Conservation (phyloP, 2,797 vertebrate species). For the Sebastiscus tertius region DNA sequence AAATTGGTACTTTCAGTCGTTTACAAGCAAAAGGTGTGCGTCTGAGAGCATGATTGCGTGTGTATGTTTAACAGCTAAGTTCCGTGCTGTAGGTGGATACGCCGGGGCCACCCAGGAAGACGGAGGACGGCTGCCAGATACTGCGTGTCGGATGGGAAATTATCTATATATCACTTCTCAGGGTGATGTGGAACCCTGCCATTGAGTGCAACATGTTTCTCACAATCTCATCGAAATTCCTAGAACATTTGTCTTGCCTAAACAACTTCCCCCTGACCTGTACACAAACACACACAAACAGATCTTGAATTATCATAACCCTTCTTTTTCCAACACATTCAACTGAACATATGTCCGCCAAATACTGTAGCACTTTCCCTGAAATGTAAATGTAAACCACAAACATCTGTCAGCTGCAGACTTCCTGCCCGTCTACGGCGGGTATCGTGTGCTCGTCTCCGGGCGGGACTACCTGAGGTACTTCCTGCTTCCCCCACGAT, state of each 20-base stretch:
- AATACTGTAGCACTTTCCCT: background rate
- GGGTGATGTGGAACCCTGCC: background rate
- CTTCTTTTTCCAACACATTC: background rate
- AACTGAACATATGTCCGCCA: background rate
- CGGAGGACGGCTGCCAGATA: background rate
- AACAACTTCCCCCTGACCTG: background rate
- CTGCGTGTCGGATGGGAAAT: background rate
- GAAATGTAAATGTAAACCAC: background rate
- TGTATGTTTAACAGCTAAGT: slow-evolving; percentile 16
- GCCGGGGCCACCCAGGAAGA: slow-evolving; percentile 49
- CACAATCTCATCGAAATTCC: background rate
- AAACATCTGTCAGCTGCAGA: background rate
- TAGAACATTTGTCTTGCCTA: background rate
- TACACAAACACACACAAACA: background rate
- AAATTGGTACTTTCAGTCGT: slow-evolving; percentile 25
- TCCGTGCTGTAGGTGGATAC: slow-evolving; percentile 20
- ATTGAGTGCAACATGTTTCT: background rate
- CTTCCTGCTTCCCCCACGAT: background rate
- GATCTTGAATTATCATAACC: background rate
- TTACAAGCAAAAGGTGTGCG: slow-evolving; percentile 37
- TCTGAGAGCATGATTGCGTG: background rate
- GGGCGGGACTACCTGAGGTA: background rate
- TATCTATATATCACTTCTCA: slow-evolving; percentile 7
- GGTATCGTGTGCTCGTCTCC: background rate
- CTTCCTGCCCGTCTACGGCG: background rate